Base-by-base conservation (phyloP, 2,888 invertebrate species). In the Drosophila falleni region DNA sequence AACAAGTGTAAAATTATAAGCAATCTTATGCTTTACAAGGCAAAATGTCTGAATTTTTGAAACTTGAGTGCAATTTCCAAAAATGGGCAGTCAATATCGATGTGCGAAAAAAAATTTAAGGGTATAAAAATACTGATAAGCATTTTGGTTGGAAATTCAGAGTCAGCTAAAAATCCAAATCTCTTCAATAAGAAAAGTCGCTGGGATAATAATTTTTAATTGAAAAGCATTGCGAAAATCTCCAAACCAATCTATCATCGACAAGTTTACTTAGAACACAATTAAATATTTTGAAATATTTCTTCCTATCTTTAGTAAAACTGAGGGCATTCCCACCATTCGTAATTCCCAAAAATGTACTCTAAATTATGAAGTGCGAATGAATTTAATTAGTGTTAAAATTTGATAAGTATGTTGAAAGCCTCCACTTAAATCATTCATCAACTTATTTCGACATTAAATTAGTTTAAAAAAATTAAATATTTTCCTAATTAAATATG, bases 1-100 rank as follows among this genome's bases (percentile, higher is more conserved):
- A 69, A 55, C 80, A 81, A 81, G 81, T 81, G 74, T 72, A 77
- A 64, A 71, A 66, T 59, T 53, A 74, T 71, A 74, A 80, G 78
- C 67, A 81, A 67, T 74, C 55, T 29, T 33, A 42, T 60, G n/a
- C 49, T 8, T 51, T 62, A 80, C 69, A 81, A 47, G 80, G 80
- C 53, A 23, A 64, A 64, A 56, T 71, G 33, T 10, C 42, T 46
- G 66, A 47, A 44, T 67, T 63, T 68, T 63, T 68, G 60, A 35
- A 59, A 49, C 60, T 71, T 68, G 56, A 81, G 49, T 62, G 72
- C 64, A 41, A 33, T 51, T 58, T 6, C 75, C 76, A 50, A 70
- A 76, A 65, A 73, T 39, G 42, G 67, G 41, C 35, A 56, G n/a
- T 65, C 51, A 70, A 70, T 55, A 71, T 78, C 53, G 73, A 80